These are phyloP conservation scores for Puntigrus tetrazona DNA, from an alignment of 2,113 vertebrate genomes.

Conservation along the genomic window DNA sequence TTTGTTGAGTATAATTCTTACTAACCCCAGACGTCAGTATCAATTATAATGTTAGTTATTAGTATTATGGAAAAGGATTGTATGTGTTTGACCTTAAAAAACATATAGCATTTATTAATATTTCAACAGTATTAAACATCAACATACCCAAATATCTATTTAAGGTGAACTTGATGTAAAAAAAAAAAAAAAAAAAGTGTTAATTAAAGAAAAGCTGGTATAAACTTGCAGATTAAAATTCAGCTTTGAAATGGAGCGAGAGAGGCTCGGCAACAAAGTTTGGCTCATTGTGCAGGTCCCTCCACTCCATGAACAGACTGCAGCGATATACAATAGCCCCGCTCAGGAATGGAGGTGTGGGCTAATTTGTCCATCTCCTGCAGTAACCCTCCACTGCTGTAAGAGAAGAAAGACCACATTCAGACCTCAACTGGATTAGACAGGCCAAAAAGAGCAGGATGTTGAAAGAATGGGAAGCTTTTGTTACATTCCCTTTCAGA, in stretches of 20 bases:
- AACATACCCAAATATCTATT: background rate
- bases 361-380: slow-evolving; percentile 74
- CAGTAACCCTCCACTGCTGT: slow-evolving; percentile 65
- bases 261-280: slow-evolving; percentile 53
- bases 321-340: slow-evolving; percentile 61
- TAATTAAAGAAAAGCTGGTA: background rate
- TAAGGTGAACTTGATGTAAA: background rate
- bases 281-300: slow-evolving; percentile 35
- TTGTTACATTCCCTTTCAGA: slow-evolving; percentile 82
- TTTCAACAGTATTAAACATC: background rate
- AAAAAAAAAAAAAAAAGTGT: no score
- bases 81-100: background rate
- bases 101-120: background rate
- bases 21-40: background rate
- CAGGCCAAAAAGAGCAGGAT: slow-evolving; percentile 72
- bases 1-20: background rate
- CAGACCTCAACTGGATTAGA: slow-evolving; percentile 80
- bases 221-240: background rate
- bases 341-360: slow-evolving; percentile 71
- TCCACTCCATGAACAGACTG: slow-evolving; percentile 50
- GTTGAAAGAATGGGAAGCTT: slow-evolving; percentile 78
- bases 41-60: no score
- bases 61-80: background rate
- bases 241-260: slow-evolving; percentile 30
- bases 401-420: slow-evolving; percentile 71